A percentile compares a stretch with the other conserved stretches of the same genome.
Conservation (phyloP, 2,888 invertebrate genomes). For the Brassicogethes aeneus region DNA sequence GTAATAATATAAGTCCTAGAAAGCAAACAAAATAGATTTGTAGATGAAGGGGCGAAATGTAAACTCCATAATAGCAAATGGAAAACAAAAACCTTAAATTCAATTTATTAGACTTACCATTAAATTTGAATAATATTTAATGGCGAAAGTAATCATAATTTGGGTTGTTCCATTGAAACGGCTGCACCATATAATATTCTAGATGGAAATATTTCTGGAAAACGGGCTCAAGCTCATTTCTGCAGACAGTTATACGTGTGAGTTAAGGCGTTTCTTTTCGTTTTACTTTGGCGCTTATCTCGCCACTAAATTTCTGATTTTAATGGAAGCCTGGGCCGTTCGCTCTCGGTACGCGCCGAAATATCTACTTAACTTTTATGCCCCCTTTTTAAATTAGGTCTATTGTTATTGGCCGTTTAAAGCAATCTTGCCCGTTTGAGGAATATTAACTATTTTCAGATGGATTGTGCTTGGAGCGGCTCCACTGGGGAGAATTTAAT, state of each 20-base stretch:
- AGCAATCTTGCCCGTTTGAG: slow-evolving; percentile 35
- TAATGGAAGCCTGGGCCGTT: slow-evolving; percentile 48
- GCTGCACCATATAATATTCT: slow-evolving; percentile 32
- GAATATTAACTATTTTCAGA: slow-evolving; percentile 34
- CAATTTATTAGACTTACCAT: too few relatives aligned
- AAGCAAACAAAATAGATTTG: too few relatives aligned
- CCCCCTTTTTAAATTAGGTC: slow-evolving; percentile 40
- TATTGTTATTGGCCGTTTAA: slow-evolving; percentile 39
- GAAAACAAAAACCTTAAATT: too few relatives aligned
- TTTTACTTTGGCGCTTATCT: slow-evolving; percentile 45
- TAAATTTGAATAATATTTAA: too few relatives aligned
- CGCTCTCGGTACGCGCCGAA: slow-evolving; percentile 31
- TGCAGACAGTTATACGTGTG: slow-evolving; percentile 39
- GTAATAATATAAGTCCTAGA: too few relatives aligned
- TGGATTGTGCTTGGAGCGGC: slow-evolving; percentile 30
- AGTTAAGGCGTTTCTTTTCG: slow-evolving; percentile 41
- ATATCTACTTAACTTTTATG: slow-evolving; percentile 37
- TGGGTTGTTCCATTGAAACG: neutral
- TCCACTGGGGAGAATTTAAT: slow-evolving; percentile 29
- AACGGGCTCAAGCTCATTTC: slow-evolving; percentile 39
- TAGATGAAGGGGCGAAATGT: too few relatives aligned
- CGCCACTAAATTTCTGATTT: slow-evolving; percentile 50
- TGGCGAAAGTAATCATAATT: neutral
- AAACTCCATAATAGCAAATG: too few relatives aligned
- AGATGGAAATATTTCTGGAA: slow-evolving; percentile 35